Conservation (phyloP, 1,140 invertebrate species). For the Drosophila truncata region DNA sequence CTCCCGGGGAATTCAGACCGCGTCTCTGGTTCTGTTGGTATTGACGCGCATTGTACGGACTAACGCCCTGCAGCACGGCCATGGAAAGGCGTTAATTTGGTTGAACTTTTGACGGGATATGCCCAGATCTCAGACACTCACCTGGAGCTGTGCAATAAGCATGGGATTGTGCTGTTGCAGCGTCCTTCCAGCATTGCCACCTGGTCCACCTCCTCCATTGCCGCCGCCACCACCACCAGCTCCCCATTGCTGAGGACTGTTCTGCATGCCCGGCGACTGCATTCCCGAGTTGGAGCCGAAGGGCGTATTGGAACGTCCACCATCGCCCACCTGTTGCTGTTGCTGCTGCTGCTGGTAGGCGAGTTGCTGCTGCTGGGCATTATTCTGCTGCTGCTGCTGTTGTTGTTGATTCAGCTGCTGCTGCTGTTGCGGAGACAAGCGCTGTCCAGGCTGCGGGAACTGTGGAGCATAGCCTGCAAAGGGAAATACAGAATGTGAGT, state of each 20-base stretch:
- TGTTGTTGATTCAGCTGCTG: slow-evolving; percentile 63
- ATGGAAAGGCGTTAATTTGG: slow-evolving; percentile 42
- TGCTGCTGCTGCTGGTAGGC: slow-evolving; percentile 72
- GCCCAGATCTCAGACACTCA: slow-evolving; percentile 71
- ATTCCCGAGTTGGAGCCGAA: slow-evolving; percentile 64
- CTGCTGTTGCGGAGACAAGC: slow-evolving; percentile 72
- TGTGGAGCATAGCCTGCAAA: slow-evolving; percentile 69
- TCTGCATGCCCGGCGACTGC: slow-evolving; percentile 78
- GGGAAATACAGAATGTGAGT: background rate
- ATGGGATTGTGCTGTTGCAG: slow-evolving; percentile 91
- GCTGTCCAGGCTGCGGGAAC: slow-evolving; percentile 74
- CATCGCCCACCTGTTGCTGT: slow-evolving; percentile 72
- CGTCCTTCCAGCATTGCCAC: slow-evolving; percentile 62
- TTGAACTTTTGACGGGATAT: background rate
- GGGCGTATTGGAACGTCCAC: slow-evolving; percentile 58
- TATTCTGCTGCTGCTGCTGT: slow-evolving; percentile 64
- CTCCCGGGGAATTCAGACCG: slow-evolving; percentile 87
- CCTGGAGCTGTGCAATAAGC: slow-evolving; percentile 91
- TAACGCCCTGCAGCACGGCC: slow-evolving; percentile 60
- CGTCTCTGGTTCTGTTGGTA: slow-evolving; percentile 85
- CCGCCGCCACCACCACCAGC: slow-evolving; percentile 27
- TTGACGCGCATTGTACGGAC: slow-evolving; percentile 76
- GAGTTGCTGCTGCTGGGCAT: slow-evolving; percentile 75
- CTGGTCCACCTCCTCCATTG: slow-evolving; percentile 36
- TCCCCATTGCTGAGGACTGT: slow-evolving; percentile 67